Base-by-base conservation (phyloP, 2,797 vertebrate genomes). In the Argentina silus region DNA sequence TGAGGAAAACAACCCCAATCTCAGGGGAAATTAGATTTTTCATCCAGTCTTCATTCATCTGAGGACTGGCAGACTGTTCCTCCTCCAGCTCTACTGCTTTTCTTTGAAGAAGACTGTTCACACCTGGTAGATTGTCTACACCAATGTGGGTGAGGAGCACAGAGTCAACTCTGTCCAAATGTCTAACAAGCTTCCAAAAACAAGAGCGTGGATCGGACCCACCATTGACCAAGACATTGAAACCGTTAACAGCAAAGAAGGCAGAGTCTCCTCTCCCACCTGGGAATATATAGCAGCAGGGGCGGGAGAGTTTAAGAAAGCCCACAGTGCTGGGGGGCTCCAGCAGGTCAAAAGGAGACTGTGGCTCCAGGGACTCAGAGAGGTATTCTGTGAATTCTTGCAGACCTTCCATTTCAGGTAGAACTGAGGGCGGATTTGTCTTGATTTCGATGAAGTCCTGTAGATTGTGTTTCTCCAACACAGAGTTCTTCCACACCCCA, bases 211-310 rank as follows among this genome's bases (percentile, higher is more conserved):
- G 89, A 78, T 98, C 96, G 0, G 98, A 97, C 14, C 98, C 98
- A 0, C 97, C 98, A 0, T 99, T 96, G 7, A 99, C 95, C 83
- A 99, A 66, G 0, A 99, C 71, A 0, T 98, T 99, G 82, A 99
- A 99, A 1, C 97, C 98, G 0, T 95, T 98, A 7, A 99, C 95
- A 0, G 96, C 95, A 0, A 99, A 98, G 79, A 98, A 97, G 48
- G 98, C 97, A 0, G 95, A 94, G 60, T 98, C 97, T 0, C 98
- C 98, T 1, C 94, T 88, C 6, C 97, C 97, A 0, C 96, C 98
- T 0, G 98, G 98, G 83, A 99, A 99, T 70, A 99, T 86, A 66
- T 99, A 99, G 94, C 97, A 99, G 92, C 98, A 99, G 0, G 98
- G 97, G 44, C 93, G 95, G 2, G 95, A 96, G 1, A 99, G 94